phyloP scores from a whole-genome alignment of 2,888 invertebrate species.

The Machimus rusticus region DNA sequence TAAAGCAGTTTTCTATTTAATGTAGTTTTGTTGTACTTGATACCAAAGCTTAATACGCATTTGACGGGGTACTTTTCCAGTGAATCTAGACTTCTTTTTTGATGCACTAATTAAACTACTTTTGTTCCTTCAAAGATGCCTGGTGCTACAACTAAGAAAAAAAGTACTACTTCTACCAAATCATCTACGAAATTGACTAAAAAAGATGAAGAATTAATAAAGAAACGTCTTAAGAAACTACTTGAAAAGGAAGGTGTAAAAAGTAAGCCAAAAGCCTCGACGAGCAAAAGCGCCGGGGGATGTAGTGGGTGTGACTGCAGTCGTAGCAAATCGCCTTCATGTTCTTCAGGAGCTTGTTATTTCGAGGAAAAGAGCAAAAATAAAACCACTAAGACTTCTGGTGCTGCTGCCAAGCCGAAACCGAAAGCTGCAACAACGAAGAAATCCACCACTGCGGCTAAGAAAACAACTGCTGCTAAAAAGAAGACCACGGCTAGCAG shows the following conservation, averaged over 20 bases:
- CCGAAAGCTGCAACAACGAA: not conserved
- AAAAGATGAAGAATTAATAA: conserved; percentile 12
- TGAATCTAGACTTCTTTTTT: not conserved
- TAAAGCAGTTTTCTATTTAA: no score
- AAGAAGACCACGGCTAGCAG: not conserved
- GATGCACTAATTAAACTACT: not conserved
- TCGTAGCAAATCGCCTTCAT: not conserved
- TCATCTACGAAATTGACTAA: not conserved
- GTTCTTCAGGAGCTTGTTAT: not conserved
- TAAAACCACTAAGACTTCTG: not conserved
- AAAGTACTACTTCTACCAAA: not conserved
- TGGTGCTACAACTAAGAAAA: conserved; percentile 8
- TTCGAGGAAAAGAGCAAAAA: not conserved
- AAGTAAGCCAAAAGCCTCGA: not conserved
- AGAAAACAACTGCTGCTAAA: not conserved
- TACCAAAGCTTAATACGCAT: no score
- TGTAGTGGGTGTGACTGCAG: not conserved
- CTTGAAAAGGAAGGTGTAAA: conserved; percentile 2
- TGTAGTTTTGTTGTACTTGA: no score
- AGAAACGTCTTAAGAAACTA: not conserved
- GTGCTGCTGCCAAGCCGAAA: not conserved
- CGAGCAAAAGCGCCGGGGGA: not conserved
- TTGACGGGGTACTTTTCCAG: no score
- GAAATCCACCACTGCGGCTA: not conserved
- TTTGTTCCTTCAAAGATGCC: not conserved